Conservation (phyloP, 2,797 vertebrate species). For the Tolypeutes matacus region DNA sequence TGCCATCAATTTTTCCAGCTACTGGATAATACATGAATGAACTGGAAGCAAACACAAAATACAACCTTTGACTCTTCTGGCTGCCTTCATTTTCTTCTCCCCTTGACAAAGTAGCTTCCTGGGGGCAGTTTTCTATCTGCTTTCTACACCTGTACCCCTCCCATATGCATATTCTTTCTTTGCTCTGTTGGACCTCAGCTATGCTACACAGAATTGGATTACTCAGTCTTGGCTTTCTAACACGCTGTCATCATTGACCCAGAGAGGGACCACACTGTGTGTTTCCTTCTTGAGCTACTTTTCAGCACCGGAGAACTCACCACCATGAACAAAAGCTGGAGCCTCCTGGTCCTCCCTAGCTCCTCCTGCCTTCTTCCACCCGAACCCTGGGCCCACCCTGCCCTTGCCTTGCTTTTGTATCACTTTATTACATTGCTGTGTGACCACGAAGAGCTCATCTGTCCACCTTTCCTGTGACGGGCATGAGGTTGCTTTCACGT, state of each 20-base stretch:
- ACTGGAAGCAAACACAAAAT: accelerated
- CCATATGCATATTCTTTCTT: accelerated
- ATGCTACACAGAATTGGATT: accelerated
- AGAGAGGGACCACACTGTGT: accelerated
- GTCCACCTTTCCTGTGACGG: accelerated
- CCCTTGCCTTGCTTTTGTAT: too few relatives aligned
- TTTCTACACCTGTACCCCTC: background rate
- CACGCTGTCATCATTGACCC: accelerated
- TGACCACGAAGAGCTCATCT: accelerated
- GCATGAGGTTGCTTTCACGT: background rate
- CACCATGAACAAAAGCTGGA: background rate
- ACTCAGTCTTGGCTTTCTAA: background rate
- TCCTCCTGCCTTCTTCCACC: too few relatives aligned
- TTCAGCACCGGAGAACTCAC: background rate
- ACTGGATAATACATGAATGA: accelerated
- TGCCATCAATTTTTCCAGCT: too few relatives aligned
- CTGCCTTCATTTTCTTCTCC: accelerated
- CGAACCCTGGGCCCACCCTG: too few relatives aligned
- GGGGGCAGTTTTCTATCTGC: accelerated
- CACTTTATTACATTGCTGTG: accelerated
- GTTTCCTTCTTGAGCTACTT: background rate
- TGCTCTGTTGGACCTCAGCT: accelerated
- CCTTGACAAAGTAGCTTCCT: accelerated
- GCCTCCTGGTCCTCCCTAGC: background rate
- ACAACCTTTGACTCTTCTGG: accelerated